Evolutionary conservation across 2,797 vertebrate genomes (phyloP).

Genomic region (Pterois miles): DNA sequence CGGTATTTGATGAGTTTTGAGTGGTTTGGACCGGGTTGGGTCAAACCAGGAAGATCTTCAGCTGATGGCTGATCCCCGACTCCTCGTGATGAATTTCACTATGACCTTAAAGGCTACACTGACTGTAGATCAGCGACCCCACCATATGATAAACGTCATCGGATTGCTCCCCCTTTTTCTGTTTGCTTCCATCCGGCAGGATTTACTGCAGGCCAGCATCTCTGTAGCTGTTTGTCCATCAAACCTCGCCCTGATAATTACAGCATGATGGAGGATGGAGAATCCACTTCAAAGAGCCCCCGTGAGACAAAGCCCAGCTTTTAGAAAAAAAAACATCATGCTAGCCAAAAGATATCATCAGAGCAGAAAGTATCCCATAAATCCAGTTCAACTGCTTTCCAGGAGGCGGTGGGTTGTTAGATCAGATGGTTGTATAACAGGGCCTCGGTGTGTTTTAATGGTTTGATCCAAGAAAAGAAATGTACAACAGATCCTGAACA

Average conservation of each 20-base stretch:
- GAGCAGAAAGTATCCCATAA: conserved; percentile 53
- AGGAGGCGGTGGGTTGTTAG: conserved; percentile 39
- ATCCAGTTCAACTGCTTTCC: conserved; percentile 59
- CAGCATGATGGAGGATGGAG: conserved; percentile 47
- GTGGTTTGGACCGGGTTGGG: too few relatives aligned
- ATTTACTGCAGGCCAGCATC: conserved; percentile 2
- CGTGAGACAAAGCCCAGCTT: conserved; percentile 31
- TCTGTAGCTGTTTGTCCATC: neutral
- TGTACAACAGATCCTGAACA: neutral
- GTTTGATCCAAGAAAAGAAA: neutral
- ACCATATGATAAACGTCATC: neutral
- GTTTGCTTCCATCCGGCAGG: neutral
- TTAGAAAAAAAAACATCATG: conserved; percentile 25
- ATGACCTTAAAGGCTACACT: neutral
- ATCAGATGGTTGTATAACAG: conserved; percentile 29
- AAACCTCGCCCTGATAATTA: conserved; percentile 46
- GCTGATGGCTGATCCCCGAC: neutral
- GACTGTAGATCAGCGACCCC: neutral
- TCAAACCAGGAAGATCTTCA: neutral
- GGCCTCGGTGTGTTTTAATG: neutral
- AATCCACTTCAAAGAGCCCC: conserved; percentile 39
- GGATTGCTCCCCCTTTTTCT: neutral
- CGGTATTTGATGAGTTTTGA: too few relatives aligned
- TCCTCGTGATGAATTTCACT: neutral
- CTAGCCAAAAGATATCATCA: conserved; percentile 54